A percentile compares a stretch with the other conserved stretches of the same genome.
phyloP scores from a whole-genome alignment of 2,113 vertebrate genomes.

The Myiagra hebetior region DNA sequence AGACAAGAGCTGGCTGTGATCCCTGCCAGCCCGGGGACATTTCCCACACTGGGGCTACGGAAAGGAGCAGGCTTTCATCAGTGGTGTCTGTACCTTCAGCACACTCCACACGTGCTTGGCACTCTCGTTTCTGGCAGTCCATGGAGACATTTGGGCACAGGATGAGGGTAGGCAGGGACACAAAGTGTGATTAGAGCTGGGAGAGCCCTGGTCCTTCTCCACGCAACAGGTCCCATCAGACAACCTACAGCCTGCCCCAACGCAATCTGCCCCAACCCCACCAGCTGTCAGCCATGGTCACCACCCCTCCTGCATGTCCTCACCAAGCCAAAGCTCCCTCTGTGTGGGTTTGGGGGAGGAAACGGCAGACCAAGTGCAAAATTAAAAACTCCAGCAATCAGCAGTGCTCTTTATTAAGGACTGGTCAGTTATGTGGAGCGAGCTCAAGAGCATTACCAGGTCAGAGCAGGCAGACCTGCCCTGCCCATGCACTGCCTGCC shows the following conservation, averaged over 20 bases:
- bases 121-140: not conserved
- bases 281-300: not conserved
- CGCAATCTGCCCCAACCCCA: not conserved
- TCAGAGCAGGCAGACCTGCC: not conserved
- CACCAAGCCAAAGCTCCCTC: accelerated
- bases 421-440: accelerated
- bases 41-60: not conserved
- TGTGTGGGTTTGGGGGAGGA: not conserved
- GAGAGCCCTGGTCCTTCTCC: not conserved
- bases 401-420: not conserved
- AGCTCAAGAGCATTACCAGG: not conserved
- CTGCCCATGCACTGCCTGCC: not conserved
- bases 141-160: not conserved
- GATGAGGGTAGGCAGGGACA: not conserved
- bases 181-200: not conserved
- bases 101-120: not conserved
- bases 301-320: not conserved
- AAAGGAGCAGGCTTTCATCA: not conserved
- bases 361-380: not conserved
- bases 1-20: not conserved
- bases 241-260: not conserved
- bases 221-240: not conserved
- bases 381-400: not conserved
- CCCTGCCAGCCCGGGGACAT: not conserved
- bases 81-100: not conserved